These are phyloP conservation scores for Tribolium freemani DNA, from an alignment of 2,888 invertebrate genomes.

Conservation along the genomic window DNA sequence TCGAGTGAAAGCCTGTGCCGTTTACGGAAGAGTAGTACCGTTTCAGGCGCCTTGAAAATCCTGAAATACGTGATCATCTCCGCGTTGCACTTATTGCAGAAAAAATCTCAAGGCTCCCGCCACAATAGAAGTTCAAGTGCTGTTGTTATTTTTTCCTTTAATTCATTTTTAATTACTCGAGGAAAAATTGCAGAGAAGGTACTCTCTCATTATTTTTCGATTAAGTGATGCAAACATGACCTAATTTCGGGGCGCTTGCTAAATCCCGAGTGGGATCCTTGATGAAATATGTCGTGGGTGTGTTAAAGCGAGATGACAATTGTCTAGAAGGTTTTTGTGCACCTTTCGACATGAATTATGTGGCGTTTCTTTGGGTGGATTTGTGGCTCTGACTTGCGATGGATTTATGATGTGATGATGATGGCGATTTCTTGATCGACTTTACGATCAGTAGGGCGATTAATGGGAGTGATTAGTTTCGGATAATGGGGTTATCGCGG, in stretches of 20 bases:
- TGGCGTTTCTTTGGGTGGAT: background rate
- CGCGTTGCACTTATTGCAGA: background rate
- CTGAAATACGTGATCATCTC: background rate
- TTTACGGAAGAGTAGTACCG: background rate
- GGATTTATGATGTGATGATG: background rate
- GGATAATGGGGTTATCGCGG: background rate
- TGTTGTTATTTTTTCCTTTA: background rate
- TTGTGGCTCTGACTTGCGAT: background rate
- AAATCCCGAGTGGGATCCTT: conserved; percentile 7
- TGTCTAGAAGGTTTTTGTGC: background rate
- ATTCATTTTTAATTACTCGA: background rate
- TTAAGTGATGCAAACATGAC: conserved; percentile 20
- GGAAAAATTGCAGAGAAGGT: background rate
- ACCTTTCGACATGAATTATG: background rate
- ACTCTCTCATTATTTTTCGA: conserved; percentile 23
- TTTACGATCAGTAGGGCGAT: background rate
- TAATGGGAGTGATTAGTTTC: background rate
- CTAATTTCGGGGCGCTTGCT: conserved; percentile 2
- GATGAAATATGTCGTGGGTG: conserved; percentile 2
- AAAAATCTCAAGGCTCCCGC: background rate
- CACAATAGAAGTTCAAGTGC: background rate
- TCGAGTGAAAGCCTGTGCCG: background rate
- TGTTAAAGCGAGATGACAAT: conserved; percentile 1
- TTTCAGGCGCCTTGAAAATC: background rate
- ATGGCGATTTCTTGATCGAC: background rate